A percentile compares a stretch with the other conserved stretches of the same genome.
Conservation (phyloP, 2,888 invertebrate species). For the Parnassius orleans region DNA sequence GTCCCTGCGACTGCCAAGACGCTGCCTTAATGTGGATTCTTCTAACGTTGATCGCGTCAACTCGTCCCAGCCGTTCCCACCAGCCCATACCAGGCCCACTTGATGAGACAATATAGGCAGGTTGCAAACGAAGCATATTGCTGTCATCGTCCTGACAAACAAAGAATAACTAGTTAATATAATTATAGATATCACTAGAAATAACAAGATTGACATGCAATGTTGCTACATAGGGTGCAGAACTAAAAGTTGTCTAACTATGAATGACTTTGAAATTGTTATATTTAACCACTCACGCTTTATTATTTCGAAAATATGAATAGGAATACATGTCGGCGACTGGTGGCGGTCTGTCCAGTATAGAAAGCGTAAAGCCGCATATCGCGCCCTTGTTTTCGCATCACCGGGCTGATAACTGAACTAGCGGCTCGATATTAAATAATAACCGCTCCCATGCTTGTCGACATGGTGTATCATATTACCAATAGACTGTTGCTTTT, state of each 20-base stretch:
- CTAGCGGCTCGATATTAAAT: conserved; percentile 64
- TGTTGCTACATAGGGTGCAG: too few species aligned
- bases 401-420: conserved; percentile 69
- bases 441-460: conserved; percentile 71
- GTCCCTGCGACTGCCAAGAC: conserved; percentile 92
- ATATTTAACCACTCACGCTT: conserved; percentile 59
- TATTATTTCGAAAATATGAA: conserved; percentile 67
- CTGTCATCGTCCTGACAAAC: conserved; percentile 91
- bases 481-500: conserved; percentile 59
- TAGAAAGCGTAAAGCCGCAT: conserved; percentile 55
- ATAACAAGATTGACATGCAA: background rate
- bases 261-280: conserved; percentile 10
- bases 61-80: conserved; percentile 97
- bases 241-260: background rate
- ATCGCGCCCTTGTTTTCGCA: conserved; percentile 69
- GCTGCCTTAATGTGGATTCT: conserved; percentile 91
- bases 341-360: conserved; percentile 39
- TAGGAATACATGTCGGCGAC: conserved; percentile 56
- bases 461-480: conserved; percentile 56
- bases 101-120: conserved; percentile 96
- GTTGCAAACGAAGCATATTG: conserved; percentile 98
- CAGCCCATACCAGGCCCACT: conserved; percentile 96
- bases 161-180: conserved; percentile 37
- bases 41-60: conserved; percentile 91
- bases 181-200: background rate